Base-by-base conservation (phyloP, 2,113 vertebrate genomes). In the Leptodactylus fuscus region DNA sequence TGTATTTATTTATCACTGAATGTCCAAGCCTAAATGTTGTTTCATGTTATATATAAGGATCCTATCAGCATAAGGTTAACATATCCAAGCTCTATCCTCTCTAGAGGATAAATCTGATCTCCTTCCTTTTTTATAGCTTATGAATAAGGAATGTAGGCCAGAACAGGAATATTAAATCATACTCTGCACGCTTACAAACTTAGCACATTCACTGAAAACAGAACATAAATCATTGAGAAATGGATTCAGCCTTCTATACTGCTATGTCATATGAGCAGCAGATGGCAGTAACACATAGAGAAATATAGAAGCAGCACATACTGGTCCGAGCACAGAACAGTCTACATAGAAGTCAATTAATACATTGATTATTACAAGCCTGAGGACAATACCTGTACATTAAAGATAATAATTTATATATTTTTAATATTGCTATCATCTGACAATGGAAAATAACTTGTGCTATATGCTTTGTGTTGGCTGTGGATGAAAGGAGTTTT, bases 201-300 rank as follows among this genome's bases (percentile, higher is more conserved):
- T 74, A 24, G n/a, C n/a, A 46, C 41, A 44, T 49, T 24, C 8
- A 32, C 15, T 51, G 46, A 24, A 73, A 76, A 29, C n/a, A 76
- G 44, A 48, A 29, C 27, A 51, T 32, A 51, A 76, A 51, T 49
- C 24, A 32, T 12, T 48, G 16, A 13, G 24, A 2, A 20, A 51
- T 69, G 65, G 32, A 51, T 9, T 20, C 38, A 5, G 27, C 15
- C 13, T 44, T 49, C 16, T 48, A 18, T 51, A 1, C 15, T 18
- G 20, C 9, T 81, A 5, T 81, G 22, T 46, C 73, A 5, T 69
- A 53, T 44, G 29, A 58, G 11, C 81, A 74, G 70, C 32, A 83
- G 81, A 10, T 58, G 81, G 81, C 81, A 24, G 69, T n/a, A 32
- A 83, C 44, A 83, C 69, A 58, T 70, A 58, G 36, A 24, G n/a